These are phyloP conservation scores for Neolamprologus tretocephalus DNA, from an alignment of 2,113 vertebrate genomes.

Conservation along the genomic window DNA sequence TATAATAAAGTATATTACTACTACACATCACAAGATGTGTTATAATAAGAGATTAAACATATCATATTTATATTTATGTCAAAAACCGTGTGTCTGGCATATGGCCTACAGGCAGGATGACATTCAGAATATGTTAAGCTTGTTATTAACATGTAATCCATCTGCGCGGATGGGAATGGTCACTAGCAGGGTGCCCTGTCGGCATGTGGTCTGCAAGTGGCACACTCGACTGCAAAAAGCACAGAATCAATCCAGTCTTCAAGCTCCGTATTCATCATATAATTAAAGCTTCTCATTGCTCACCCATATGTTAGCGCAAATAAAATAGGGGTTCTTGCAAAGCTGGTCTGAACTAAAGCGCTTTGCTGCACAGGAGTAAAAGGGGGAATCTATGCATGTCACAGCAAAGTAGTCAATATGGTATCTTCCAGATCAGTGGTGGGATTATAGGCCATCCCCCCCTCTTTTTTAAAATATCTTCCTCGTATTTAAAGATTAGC, in stretches of 20 bases:
- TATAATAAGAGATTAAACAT: neutral
- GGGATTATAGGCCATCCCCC: slow-evolving; percentile 24
- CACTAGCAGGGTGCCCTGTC: neutral
- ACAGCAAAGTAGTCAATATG: slow-evolving; percentile 25
- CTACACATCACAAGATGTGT: neutral
- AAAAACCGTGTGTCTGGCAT: neutral
- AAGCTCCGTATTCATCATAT: neutral
- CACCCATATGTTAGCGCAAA: neutral
- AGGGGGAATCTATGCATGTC: neutral
- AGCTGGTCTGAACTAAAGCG: neutral
- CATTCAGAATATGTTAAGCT: slow-evolving; percentile 1
- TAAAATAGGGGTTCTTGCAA: neutral
- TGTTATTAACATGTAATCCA: slow-evolving; percentile 33
- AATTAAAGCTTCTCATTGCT: neutral
- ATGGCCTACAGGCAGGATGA: neutral
- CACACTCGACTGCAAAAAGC: neutral
- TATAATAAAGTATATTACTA: neutral
- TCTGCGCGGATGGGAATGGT: slow-evolving; percentile 9
- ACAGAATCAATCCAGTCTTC: neutral
- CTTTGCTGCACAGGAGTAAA: neutral
- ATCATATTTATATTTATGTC: slow-evolving; percentile 9
- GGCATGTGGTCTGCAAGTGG: slow-evolving; percentile 17
- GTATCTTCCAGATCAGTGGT: slow-evolving; percentile 45
- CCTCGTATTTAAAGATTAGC: neutral
- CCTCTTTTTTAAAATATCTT: neutral